These are phyloP conservation scores for Brassicogethes aeneus DNA, from an alignment of 2,888 invertebrate species.

Conservation along the genomic window DNA sequence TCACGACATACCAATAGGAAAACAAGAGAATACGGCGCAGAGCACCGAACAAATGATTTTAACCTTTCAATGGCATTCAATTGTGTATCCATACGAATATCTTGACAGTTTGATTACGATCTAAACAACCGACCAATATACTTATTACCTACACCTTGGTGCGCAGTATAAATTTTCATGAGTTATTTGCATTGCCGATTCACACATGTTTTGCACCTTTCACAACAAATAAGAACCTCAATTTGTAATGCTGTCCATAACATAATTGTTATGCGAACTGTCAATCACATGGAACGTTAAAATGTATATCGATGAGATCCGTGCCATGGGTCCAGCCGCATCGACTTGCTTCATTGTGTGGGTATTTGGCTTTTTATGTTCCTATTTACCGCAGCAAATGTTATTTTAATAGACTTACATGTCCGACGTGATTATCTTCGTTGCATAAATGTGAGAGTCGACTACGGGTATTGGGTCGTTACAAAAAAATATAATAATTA, in stretches of 20 bases:
- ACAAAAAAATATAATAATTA: no score
- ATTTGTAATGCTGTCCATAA: background rate
- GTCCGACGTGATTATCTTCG: no score
- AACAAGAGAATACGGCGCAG: constrained; percentile 5
- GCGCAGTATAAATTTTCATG: background rate
- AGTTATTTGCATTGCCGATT: background rate
- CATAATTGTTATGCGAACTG: background rate
- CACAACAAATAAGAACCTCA: background rate
- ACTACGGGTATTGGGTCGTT: no score
- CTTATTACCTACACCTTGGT: constrained; percentile 2
- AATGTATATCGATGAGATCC: background rate
- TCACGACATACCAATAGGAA: constrained; percentile 19
- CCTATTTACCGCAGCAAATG: no score
- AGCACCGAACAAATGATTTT: constrained; percentile 21
- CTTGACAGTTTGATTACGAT: constrained; percentile 25
- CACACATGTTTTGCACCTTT: background rate
- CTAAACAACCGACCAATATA: constrained; percentile 8
- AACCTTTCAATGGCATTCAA: constrained; percentile 16
- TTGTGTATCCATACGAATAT: constrained; percentile 19
- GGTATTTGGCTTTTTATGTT: no score
- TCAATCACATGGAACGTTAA: background rate
- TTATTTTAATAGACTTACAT: no score
- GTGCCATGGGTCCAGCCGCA: background rate
- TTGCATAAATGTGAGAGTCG: no score
- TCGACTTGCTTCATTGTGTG: no score